Conservation (phyloP, 2,888 invertebrate genomes). For the Cancer borealis region DNA sequence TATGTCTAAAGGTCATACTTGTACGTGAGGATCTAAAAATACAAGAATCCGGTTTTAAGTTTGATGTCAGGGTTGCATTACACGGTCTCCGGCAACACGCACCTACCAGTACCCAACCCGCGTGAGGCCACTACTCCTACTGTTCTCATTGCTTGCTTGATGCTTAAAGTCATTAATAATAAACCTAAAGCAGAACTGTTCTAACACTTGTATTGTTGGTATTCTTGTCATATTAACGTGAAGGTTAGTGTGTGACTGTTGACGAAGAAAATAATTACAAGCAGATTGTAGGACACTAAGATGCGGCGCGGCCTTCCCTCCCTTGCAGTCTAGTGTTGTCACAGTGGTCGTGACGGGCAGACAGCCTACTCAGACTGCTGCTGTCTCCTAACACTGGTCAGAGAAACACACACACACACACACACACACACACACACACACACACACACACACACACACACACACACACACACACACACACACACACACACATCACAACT, state of each 20-base stretch:
- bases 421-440: constrained; percentile 13
- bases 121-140: neutral
- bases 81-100: neutral
- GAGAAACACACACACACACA: neutral
- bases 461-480: neutral
- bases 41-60: neutral
- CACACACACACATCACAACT: neutral
- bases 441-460: neutral
- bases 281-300: neutral
- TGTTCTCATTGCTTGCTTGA: neutral
- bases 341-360: neutral
- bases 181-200: neutral
- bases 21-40: neutral
- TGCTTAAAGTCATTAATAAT: neutral
- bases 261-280: neutral
- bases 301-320: neutral
- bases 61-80: neutral
- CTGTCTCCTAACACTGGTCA: neutral
- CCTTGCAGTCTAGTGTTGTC: neutral
- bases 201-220: neutral
- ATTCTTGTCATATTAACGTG: neutral
- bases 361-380: neutral
- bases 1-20: neutral
- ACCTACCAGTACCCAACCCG: neutral
- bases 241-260: neutral